Percentiles rank a stretch among this genome's conserved stretches.
Evolutionary conservation across 2,888 invertebrate species (phyloP).

Genomic region (Cheiracanthium punctorium): DNA sequence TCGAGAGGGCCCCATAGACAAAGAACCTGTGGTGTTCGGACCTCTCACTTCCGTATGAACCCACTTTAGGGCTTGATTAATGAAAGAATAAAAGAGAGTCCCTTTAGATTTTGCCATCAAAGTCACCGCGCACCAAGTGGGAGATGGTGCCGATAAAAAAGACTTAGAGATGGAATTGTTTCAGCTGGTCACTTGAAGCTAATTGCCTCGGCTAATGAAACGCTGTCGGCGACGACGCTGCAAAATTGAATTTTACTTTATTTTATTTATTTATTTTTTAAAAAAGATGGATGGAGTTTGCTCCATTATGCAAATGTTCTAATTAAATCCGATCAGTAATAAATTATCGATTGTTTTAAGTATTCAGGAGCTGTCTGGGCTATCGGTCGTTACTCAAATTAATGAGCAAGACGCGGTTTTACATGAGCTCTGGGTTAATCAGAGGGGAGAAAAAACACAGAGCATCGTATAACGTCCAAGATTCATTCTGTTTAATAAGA

Average conservation of each 20-base stretch:
- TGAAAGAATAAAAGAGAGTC: neutral
- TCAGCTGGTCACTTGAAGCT: slow-evolving; percentile 3
- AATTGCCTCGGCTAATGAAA: slow-evolving; percentile 5
- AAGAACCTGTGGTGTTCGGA: neutral
- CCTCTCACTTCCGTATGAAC: neutral
- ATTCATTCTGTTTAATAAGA: too few relatives aligned
- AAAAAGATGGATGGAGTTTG: neutral
- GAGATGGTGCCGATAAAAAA: neutral
- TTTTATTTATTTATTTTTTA: too few relatives aligned
- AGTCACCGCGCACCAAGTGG: neutral
- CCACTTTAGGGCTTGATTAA: slow-evolving; percentile 8
- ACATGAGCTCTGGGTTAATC: too few relatives aligned
- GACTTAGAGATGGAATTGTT: neutral
- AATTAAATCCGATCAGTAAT: too few relatives aligned
- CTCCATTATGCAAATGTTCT: neutral
- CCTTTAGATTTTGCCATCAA: neutral
- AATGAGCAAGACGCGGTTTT: too few relatives aligned
- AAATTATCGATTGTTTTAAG: too few relatives aligned
- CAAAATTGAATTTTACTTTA: slow-evolving; percentile 12
- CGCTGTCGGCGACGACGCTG: neutral
- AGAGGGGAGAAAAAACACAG: too few relatives aligned
- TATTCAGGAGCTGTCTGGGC: too few relatives aligned
- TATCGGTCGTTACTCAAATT: too few relatives aligned
- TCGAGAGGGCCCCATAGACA: slow-evolving; percentile 15
- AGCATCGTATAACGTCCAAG: too few relatives aligned